Percentiles rank a stretch among this genome's conserved stretches.
These are phyloP conservation scores for Pomatostomus ruficeps DNA, from an alignment of 2,113 vertebrate genomes.

Conservation along the genomic window DNA sequence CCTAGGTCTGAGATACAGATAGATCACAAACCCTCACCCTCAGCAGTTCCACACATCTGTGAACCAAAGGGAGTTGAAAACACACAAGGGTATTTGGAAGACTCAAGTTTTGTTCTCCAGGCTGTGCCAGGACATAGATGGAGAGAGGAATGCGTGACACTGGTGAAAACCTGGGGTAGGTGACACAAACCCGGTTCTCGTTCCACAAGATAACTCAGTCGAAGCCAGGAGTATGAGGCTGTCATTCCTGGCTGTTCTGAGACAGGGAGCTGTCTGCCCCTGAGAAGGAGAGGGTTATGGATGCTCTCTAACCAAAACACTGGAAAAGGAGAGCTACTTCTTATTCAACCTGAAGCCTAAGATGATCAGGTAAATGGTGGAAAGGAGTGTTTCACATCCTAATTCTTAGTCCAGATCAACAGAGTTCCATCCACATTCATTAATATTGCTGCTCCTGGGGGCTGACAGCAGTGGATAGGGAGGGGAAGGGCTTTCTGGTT, in stretches of 20 bases:
- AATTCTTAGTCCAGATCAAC: background rate
- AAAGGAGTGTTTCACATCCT: background rate
- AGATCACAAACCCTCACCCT: background rate
- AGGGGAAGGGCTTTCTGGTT: background rate
- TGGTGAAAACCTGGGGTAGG: background rate
- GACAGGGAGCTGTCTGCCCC: background rate
- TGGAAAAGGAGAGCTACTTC: background rate
- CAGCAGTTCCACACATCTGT: background rate
- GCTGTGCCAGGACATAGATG: background rate
- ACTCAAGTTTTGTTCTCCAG: background rate
- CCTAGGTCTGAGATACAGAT: background rate
- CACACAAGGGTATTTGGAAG: background rate
- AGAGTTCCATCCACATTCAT: background rate
- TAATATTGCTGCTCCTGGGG: background rate
- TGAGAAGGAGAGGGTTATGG: background rate
- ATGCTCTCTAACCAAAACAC: background rate
- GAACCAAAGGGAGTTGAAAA: background rate
- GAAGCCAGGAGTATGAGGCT: accelerated
- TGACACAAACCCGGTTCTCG: accelerated
- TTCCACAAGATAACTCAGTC: accelerated
- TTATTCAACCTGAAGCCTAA: background rate
- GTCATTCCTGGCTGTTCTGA: background rate
- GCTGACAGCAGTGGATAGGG: accelerated
- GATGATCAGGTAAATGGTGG: background rate
- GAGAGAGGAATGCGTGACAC: background rate